Conservation (phyloP, 2,888 invertebrate species). For the Melieria picta region DNA sequence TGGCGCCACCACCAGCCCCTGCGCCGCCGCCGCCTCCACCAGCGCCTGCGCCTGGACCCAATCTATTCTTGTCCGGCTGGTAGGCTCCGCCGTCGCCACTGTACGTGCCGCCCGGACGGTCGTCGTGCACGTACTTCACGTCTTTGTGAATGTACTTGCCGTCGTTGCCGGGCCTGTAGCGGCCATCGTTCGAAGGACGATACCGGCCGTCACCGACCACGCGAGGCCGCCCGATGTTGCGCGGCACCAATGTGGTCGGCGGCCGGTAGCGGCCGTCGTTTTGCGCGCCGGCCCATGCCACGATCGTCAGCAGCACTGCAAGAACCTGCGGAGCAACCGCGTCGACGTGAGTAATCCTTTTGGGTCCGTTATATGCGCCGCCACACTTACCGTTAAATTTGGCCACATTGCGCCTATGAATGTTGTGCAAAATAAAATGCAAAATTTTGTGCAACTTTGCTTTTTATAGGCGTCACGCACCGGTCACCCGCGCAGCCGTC, state of each 20-base stretch:
- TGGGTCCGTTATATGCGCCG: too few species aligned
- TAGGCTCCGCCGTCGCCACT: slow-evolving; percentile 51
- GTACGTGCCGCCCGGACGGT: slow-evolving; percentile 55
- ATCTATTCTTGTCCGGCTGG: slow-evolving; percentile 45
- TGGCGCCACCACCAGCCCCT: slow-evolving; percentile 28
- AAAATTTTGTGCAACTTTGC: too few species aligned
- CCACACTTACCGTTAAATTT: slow-evolving; percentile 13
- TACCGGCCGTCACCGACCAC: slow-evolving; percentile 64
- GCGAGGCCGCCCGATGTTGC: slow-evolving; percentile 55
- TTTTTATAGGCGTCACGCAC: neutral
- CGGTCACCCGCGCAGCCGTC: neutral
- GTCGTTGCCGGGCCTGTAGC: slow-evolving; percentile 55
- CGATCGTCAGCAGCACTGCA: slow-evolving; percentile 40
- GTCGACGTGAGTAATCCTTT: neutral
- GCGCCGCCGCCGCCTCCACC: slow-evolving; percentile 45
- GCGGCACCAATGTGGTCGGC: slow-evolving; percentile 40
- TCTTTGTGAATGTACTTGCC: slow-evolving; percentile 69
- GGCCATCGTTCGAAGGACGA: slow-evolving; percentile 56
- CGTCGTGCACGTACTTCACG: slow-evolving; percentile 55
- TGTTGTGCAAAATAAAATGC: too few species aligned
- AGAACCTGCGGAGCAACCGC: too few species aligned
- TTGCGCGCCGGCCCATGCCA: slow-evolving; percentile 50
- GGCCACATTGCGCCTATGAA: slow-evolving; percentile 6
- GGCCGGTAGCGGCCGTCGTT: slow-evolving; percentile 67
- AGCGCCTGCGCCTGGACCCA: slow-evolving; percentile 47